Conservation (phyloP, 2,888 invertebrate species). For the Dolichomitus sp. region DNA sequence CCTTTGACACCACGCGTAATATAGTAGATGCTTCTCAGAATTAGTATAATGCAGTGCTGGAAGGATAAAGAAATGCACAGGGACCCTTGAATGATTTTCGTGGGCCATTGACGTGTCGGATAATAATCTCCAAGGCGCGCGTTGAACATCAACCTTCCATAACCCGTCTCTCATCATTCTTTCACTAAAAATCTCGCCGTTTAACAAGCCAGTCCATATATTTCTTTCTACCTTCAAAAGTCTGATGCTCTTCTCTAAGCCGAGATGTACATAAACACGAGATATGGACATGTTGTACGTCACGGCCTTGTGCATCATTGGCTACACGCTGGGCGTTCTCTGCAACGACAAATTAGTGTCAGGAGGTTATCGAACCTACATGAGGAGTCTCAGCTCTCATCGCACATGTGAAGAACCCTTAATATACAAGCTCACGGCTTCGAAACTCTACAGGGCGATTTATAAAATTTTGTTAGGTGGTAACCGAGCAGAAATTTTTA, state of each 20-base stretch:
- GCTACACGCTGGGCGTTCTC: not conserved
- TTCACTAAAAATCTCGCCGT: constrained; percentile 5
- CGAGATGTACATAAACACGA: constrained; percentile 42
- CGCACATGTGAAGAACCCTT: constrained; percentile 8
- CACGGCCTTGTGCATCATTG: constrained; percentile 27
- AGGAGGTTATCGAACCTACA: constrained; percentile 62
- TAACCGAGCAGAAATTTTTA: too few species aligned
- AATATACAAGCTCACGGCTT: not conserved
- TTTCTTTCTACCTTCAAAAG: constrained; percentile 25
- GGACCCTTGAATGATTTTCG: not conserved
- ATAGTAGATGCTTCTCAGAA: constrained; percentile 1
- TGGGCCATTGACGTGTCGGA: constrained; percentile 28
- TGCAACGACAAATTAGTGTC: constrained; percentile 54
- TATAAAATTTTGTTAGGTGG: too few species aligned
- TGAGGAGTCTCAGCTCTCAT: not conserved
- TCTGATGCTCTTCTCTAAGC: not conserved
- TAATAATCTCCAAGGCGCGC: constrained; percentile 31
- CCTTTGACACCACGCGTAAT: constrained; percentile 11
- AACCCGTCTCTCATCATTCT: not conserved
- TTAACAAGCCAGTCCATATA: constrained; percentile 28
- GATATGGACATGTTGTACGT: constrained; percentile 10
- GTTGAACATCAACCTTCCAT: not conserved
- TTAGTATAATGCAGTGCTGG: not conserved
- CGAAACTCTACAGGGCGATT: too few species aligned
- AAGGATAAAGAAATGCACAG: not conserved